Base-by-base conservation (phyloP, 2,888 invertebrate genomes). In the Folsomia manolachei region DNA sequence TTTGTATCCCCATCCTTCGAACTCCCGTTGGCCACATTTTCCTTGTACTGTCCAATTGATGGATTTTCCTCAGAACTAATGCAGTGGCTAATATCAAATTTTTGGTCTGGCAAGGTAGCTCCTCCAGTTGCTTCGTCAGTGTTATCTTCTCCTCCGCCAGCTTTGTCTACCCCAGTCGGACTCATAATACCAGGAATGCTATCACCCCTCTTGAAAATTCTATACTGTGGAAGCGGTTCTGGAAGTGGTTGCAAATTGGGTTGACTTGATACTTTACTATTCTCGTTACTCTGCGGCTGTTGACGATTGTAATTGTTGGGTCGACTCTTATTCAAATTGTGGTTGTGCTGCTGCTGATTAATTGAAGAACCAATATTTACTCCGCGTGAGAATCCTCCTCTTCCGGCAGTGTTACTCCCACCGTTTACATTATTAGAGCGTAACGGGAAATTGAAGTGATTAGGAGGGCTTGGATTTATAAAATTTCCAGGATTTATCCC, bases 121-220 rank as follows among this genome's bases (percentile, higher is more conserved):
- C 21, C 51, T 51, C 9, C 51, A 18, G 19, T 60, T 60, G 9
- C 14, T 23, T 63, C 21, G 39, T 64, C 39, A 19, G 14, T 14
- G n/a, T 25, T 62, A 62, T 21, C 14, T 25, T 23, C 62, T 56
- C 56, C 56, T 7, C 53, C 27, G 23, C 27, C 27, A 60, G 56
- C 25, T 7, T 11, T 14, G 19, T n/a, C 9, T n/a, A 23, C 52
- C 19, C 23, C 24, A 11, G 70, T 65, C 11, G 78, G 77, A 67
- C 72, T 75, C 53, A 72, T 63, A 51, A 79, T 74, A 14, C 79
- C 79, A 26, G 79, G 78, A 61, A 79, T 72, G 18, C 69, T 74
- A 63, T 79, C 79, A 1, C 79, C 79, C 24, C 79, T 53, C 63
- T 78, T 79, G 51, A 74, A 79, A 67, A 79, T 79, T 64, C 79